Evolutionary conservation across 2,797 vertebrate species (phyloP), one percentile per base, ranked within the genome.

Genomic region (Microhierax caerulescens): DNA sequence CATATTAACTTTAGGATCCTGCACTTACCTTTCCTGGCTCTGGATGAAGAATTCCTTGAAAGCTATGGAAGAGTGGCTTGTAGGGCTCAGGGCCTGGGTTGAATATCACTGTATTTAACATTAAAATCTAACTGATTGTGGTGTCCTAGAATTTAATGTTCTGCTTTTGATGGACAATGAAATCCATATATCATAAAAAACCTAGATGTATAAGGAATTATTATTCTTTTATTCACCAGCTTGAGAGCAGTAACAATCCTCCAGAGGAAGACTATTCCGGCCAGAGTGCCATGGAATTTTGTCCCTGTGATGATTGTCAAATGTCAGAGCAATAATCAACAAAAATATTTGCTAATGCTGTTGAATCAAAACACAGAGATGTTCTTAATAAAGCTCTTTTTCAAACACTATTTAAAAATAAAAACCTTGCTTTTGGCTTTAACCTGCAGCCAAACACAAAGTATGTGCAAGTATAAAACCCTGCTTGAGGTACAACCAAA

Each of bases 41-140:
- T 74, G 59, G 24, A 63, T 45, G 18, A 77, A 50, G 15, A 80
- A 45, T 11, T 65, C 37, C 19, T 74, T 59, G 64, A 94, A 67
- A 3, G 2, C 25, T 61, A 13, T 48, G 67, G 24, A 63, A 50
- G 41, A 68, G 21, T 57, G 28, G 4, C 19, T 90, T 77, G 16
- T 32, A 64, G 25, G 37, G 36, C 28, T 76, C n/a, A 37, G 27
- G 51, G 23, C 32, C n/a, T 64, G n/a, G 23, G 16, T 43, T 79
- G 57, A 83, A 81, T 94, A 78, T 85, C 45, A 47, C 37, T 76
- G 30, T 53, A 68, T 74, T 89, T 68, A 94, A 81, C 78, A 93
- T 92, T 94, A 95, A 92, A 94, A 77, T 75, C 36, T 70, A 93
- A 95, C 89, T 84, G 70, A 96, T 93, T 96, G 57, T 37, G 80